Conservation (phyloP, 2,888 invertebrate genomes). For the Myopa tessellatipennis region DNA sequence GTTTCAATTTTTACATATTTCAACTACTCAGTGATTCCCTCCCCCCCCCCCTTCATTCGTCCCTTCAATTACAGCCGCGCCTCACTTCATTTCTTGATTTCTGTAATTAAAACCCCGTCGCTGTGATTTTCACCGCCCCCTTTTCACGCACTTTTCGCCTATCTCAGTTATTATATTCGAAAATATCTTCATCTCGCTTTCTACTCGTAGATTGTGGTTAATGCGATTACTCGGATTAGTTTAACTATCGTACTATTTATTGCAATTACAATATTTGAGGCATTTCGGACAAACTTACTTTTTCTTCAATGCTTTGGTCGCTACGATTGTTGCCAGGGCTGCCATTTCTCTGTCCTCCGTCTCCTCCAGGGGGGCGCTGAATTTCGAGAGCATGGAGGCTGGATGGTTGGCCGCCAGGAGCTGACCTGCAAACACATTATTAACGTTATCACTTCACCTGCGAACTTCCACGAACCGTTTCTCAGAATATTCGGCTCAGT, state of each 20-base stretch:
- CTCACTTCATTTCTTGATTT: neutral
- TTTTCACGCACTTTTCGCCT: too few relatives aligned
- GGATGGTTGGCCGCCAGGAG: slow-evolving; percentile 65
- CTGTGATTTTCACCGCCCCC: too few relatives aligned
- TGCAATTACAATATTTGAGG: neutral
- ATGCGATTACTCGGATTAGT: too few relatives aligned
- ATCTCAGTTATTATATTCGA: too few relatives aligned
- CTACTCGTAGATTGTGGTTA: too few relatives aligned
- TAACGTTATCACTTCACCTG: neutral
- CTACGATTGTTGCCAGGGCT: slow-evolving; percentile 66
- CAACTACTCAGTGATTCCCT: neutral
- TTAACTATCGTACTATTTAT: too few relatives aligned
- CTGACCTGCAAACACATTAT: slow-evolving; percentile 57
- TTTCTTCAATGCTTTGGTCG: slow-evolving; percentile 66
- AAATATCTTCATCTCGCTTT: too few relatives aligned
- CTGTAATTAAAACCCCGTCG: neutral
- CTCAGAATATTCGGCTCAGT: slow-evolving; percentile 65
- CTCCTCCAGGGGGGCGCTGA: slow-evolving; percentile 63
- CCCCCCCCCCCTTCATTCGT: neutral
- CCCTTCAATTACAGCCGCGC: neutral
- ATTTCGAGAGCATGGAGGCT: slow-evolving; percentile 64
- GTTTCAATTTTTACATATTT: neutral
- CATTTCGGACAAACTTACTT: slow-evolving; percentile 62
- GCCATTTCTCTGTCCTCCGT: slow-evolving; percentile 62
- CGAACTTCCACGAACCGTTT: slow-evolving; percentile 56